These are phyloP conservation scores for Acinonyx jubatus DNA, from an alignment of 2,113 vertebrate genomes.

Conservation along the genomic window DNA sequence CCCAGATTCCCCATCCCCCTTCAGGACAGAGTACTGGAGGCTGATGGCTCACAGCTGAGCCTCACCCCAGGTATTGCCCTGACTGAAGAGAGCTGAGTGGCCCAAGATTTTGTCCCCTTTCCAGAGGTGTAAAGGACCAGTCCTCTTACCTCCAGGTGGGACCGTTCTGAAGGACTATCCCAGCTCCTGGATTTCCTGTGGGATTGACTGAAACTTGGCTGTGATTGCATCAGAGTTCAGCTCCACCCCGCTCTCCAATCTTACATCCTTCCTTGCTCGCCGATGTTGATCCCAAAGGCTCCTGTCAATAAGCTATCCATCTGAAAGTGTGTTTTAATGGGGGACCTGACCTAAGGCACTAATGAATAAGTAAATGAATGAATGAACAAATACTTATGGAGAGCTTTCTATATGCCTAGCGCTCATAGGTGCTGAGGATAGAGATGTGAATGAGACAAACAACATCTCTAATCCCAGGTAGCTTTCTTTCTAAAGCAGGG, in stretches of 20 bases:
- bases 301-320: neutral
- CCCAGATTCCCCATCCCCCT: fast-evolving
- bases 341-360: neutral
- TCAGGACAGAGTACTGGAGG: neutral
- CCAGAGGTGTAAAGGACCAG: neutral
- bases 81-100: neutral
- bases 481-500: neutral
- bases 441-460: neutral
- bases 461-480: neutral
- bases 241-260: neutral
- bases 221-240: neutral
- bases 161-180: neutral
- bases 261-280: neutral
- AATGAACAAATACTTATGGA: neutral
- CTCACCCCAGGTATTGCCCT: neutral
- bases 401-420: neutral
- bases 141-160: neutral
- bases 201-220: neutral
- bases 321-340: neutral
- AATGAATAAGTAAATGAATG: neutral
- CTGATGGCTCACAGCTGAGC: neutral
- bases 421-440: neutral
- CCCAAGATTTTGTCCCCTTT: neutral
- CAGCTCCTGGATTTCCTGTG: neutral
- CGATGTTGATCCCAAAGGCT: neutral